Percentiles rank a stretch among this genome's conserved stretches.
Evolutionary conservation across 2,888 invertebrate genomes (phyloP).

Genomic region (Drosophila mayaguana): DNA sequence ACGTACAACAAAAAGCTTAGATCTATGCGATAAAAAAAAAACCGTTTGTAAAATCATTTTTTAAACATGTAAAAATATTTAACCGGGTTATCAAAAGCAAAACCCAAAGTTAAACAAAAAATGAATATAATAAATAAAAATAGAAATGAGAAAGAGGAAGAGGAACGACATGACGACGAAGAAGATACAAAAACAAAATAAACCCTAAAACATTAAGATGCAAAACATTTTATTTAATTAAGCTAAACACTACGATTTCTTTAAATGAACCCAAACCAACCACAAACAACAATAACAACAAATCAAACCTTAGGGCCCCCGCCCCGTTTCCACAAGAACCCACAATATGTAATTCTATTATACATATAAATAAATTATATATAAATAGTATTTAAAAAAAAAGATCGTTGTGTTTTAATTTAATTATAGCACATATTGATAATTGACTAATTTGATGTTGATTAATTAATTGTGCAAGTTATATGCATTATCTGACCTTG

Average conservation of each 20-base stretch:
- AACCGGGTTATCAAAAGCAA: slow-evolving; percentile 31
- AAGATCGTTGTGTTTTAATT: slow-evolving; percentile 5
- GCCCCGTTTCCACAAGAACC: slow-evolving; percentile 35
- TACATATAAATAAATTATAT: slow-evolving; percentile 81
- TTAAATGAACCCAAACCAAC: slow-evolving; percentile 49
- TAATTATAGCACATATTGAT: neutral
- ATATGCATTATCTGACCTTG: neutral
- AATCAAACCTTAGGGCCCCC: slow-evolving; percentile 43
- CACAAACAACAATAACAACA: slow-evolving; percentile 21
- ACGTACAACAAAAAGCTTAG: slow-evolving; percentile 66
- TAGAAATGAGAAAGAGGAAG: slow-evolving; percentile 24
- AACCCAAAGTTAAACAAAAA: slow-evolving; percentile 30
- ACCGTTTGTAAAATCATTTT: slow-evolving; percentile 76
- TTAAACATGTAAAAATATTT: slow-evolving; percentile 69
- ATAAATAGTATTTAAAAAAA: slow-evolving; percentile 78
- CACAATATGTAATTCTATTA: slow-evolving; percentile 76
- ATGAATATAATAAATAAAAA: slow-evolving; percentile 1
- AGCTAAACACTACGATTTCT: slow-evolving; percentile 67
- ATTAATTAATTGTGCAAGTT: neutral
- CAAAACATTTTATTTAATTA: slow-evolving; percentile 64
- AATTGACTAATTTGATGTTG: neutral
- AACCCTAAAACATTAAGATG: slow-evolving; percentile 57
- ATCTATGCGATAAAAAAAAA: slow-evolving; percentile 46
- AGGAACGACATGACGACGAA: neutral
- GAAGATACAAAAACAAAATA: slow-evolving; percentile 31